Conservation (phyloP, 2,797 vertebrate genomes). For the Zonotrichia albicollis region DNA sequence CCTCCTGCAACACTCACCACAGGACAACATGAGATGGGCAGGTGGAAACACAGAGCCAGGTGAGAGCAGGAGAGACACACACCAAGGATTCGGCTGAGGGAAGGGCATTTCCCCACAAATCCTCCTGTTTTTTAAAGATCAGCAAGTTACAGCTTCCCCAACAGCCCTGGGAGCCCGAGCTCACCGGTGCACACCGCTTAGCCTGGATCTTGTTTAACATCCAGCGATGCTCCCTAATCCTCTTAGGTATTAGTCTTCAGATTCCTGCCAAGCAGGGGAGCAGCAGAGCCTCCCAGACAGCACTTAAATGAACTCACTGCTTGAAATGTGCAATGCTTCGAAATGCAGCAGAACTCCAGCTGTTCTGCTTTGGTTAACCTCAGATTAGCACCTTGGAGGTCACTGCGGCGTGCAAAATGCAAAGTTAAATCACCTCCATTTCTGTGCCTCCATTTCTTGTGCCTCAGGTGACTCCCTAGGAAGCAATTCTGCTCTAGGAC, state of each 20-base stretch:
- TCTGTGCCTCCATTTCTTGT: neutral
- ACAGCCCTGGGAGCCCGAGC: neutral
- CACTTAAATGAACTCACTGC: neutral
- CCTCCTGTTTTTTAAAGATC: neutral
- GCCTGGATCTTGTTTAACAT: slow-evolving; percentile 31
- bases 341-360: neutral
- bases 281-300: slow-evolving; percentile 5
- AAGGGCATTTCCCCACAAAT: neutral
- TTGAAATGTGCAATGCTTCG: neutral
- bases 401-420: neutral
- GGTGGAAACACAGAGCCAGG: neutral
- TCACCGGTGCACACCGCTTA: slow-evolving; percentile 55
- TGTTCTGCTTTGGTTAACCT: neutral
- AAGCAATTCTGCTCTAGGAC: neutral
- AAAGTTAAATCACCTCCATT: neutral
- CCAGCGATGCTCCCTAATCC: slow-evolving; percentile 34
- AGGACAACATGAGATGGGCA: neutral
- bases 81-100: neutral
- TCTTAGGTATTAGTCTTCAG: slow-evolving; percentile 43
- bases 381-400: neutral
- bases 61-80: neutral
- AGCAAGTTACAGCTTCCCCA: slow-evolving; percentile 14
- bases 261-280: slow-evolving; percentile 36
- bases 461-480: neutral
- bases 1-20: neutral